Conservation (phyloP, 2,888 invertebrate genomes). For the Meteorus colon region DNA sequence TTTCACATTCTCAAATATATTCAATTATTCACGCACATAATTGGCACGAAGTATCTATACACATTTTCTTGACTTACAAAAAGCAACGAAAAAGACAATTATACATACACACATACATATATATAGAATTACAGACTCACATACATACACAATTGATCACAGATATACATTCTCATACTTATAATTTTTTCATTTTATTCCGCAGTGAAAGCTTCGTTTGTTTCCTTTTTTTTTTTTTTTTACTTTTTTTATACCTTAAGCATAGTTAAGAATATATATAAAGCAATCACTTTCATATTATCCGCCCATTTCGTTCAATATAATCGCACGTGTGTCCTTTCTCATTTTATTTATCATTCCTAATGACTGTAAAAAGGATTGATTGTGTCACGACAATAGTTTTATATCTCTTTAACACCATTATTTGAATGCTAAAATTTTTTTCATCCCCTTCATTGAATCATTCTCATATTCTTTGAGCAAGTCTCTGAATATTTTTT, state of each 20-base stretch:
- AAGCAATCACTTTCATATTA: conserved; percentile 5
- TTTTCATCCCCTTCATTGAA: not conserved
- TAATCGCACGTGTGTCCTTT: not conserved
- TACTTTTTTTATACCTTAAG: not conserved
- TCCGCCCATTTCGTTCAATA: not conserved
- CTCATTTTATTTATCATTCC: not conserved
- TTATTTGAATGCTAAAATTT: not conserved
- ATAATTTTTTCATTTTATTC: not conserved
- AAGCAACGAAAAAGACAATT: conserved; percentile 21
- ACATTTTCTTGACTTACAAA: conserved; percentile 5
- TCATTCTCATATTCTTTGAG: not conserved
- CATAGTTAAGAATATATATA: conserved; percentile 15
- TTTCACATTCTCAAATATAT: not conserved
- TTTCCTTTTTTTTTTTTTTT: not conserved
- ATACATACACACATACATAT: not conserved
- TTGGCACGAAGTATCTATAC: conserved; percentile 22
- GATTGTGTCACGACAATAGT: not conserved
- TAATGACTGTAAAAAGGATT: conserved; percentile 1
- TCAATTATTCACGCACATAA: conserved; percentile 3
- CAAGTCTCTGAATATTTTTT: not conserved
- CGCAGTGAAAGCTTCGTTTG: not conserved
- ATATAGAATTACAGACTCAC: not conserved
- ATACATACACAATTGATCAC: conserved; percentile 19
- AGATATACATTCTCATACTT: conserved; percentile 15
- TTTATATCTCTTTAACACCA: not conserved